phyloP scores from a whole-genome alignment of 2,113 vertebrate species.

The Gobius niger region DNA sequence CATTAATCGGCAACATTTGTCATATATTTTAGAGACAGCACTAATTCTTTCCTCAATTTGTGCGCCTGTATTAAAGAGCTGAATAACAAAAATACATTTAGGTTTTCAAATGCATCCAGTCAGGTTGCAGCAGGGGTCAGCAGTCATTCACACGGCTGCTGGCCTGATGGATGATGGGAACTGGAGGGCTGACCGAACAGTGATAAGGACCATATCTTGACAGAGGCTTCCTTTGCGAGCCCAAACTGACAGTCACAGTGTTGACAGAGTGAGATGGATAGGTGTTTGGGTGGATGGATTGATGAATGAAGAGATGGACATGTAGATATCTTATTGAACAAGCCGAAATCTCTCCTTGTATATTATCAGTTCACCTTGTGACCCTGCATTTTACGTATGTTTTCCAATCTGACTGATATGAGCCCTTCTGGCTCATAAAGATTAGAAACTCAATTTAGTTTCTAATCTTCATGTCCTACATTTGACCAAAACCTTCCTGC shows the following conservation, averaged over 20 bases:
- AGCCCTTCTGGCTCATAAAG: neutral
- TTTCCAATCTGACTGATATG: conserved; percentile 13
- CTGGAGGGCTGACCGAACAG: conserved; percentile 35
- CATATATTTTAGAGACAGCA: too few relatives aligned
- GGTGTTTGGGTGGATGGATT: conserved; percentile 44
- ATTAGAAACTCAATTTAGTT: neutral
- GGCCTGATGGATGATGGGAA: conserved; percentile 72
- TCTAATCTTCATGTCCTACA: neutral
- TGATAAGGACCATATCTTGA: conserved; percentile 77
- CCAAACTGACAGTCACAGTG: conserved; percentile 59
- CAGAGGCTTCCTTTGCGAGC: conserved; percentile 71
- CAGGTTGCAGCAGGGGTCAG: conserved; percentile 56
- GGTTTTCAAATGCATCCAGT: conserved; percentile 45
- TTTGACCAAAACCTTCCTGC: too few relatives aligned
- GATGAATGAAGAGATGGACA: conserved; percentile 56
- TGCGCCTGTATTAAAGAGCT: conserved; percentile 9
- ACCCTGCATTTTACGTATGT: conserved; percentile 30
- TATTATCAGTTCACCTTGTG: conserved; percentile 66
- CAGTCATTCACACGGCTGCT: conserved; percentile 67
- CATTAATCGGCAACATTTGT: too few relatives aligned
- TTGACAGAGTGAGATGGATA: conserved; percentile 67
- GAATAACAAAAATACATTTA: conserved; percentile 39
- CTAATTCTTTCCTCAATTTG: too few relatives aligned
- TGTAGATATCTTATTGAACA: conserved; percentile 54
- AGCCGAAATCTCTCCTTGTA: conserved; percentile 56